These are phyloP conservation scores for Saguinus imperator DNA, from an alignment of 2,113 vertebrate genomes.

Conservation along the genomic window DNA sequence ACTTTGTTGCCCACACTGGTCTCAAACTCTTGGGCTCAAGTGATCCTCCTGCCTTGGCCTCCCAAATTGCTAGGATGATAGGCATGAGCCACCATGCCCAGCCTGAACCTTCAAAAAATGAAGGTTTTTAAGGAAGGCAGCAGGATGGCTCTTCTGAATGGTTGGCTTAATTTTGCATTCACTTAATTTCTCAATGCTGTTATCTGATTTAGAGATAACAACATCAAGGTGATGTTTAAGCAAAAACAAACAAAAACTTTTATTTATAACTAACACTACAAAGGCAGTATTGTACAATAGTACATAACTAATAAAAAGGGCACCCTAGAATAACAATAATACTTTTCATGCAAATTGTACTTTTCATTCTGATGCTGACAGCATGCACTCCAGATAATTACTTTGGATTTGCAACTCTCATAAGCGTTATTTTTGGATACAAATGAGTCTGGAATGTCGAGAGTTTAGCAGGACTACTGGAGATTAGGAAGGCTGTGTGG, in stretches of 20 bases:
- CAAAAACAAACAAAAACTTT: background rate
- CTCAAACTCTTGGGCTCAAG: too few relatives aligned
- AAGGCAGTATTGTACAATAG: background rate
- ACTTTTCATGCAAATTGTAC: background rate
- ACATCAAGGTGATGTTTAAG: background rate
- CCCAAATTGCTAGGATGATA: too few relatives aligned
- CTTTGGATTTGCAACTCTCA: background rate
- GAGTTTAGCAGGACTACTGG: background rate
- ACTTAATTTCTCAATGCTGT: background rate
- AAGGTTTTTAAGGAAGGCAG: background rate
- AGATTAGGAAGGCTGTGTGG: background rate
- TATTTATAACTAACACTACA: background rate
- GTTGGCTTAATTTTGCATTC: background rate
- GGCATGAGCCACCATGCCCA: too few relatives aligned
- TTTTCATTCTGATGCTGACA: background rate
- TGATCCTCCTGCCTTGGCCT: too few relatives aligned
- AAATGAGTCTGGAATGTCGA: background rate
- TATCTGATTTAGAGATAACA: background rate
- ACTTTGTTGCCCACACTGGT: too few relatives aligned
- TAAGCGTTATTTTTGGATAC: background rate
- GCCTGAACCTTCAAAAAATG: background rate
- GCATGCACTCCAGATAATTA: background rate
- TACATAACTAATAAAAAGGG: background rate
- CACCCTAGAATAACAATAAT: background rate
- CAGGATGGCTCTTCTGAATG: background rate